phyloP scores from a whole-genome alignment of 2,888 invertebrate genomes.

The Elegia similella region DNA sequence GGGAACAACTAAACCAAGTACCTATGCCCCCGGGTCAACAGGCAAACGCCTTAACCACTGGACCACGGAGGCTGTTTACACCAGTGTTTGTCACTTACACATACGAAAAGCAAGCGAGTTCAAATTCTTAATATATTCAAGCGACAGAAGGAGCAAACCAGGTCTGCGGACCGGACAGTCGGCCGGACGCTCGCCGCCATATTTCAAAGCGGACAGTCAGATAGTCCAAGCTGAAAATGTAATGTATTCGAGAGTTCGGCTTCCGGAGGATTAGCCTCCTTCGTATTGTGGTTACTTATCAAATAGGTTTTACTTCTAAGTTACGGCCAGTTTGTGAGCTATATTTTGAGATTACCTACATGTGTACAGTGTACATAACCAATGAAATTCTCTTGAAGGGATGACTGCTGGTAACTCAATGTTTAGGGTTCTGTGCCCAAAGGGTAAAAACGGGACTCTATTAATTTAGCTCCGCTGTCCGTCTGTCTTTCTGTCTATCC shows the following conservation, averaged over 20 bases:
- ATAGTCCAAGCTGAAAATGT: conserved; percentile 6
- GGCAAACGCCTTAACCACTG: too few relatives aligned
- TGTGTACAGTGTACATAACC: too few relatives aligned
- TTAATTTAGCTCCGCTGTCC: too few relatives aligned
- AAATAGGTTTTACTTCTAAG: background rate
- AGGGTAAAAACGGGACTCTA: too few relatives aligned
- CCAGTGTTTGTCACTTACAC: too few relatives aligned
- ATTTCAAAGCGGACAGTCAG: conserved; percentile 3
- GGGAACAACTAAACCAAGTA: too few relatives aligned
- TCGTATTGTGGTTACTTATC: background rate
- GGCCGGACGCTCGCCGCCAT: conserved; percentile 7
- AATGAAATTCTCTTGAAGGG: too few relatives aligned
- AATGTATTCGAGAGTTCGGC: conserved; percentile 9
- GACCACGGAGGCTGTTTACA: too few relatives aligned
- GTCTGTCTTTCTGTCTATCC: too few relatives aligned
- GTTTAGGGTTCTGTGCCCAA: too few relatives aligned
- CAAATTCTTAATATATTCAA: background rate
- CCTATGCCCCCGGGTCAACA: too few relatives aligned
- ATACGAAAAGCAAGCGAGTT: background rate
- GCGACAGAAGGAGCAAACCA: background rate
- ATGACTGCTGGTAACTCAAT: too few relatives aligned
- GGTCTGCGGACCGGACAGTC: background rate
- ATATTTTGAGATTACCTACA: background rate
- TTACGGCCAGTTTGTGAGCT: background rate
- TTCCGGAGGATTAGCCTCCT: conserved; percentile 5